Evolutionary conservation across 92 coral and sea anemone genomes (phyloP).

Genomic region (Phymanthus crucifer): DNA sequence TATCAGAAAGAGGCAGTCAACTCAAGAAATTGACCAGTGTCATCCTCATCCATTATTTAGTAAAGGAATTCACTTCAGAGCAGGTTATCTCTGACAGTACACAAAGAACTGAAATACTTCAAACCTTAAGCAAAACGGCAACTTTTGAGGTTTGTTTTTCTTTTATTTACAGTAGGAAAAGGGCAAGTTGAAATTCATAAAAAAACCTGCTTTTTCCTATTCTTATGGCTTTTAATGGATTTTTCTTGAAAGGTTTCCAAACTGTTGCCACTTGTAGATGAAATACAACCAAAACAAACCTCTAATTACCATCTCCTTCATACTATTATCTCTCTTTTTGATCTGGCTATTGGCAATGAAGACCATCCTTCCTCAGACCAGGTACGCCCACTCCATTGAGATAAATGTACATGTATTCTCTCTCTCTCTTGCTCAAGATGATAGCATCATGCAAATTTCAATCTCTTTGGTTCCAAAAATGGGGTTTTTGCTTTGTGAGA

Average conservation of each 20-base stretch:
- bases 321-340: slow-evolving; percentile 70
- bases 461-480: too few species aligned
- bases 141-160: slow-evolving; percentile 42
- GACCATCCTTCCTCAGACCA: slow-evolving; percentile 67
- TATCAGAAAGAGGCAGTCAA: slow-evolving; percentile 67
- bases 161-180: neutral
- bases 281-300: slow-evolving; percentile 45
- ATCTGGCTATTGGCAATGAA: slow-evolving; percentile 83
- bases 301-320: slow-evolving; percentile 75
- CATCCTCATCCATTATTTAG: slow-evolving; percentile 50
- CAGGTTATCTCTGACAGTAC: slow-evolving; percentile 19
- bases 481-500: too few species aligned
- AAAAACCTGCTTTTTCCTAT: neutral
- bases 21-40: slow-evolving; percentile 57
- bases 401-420: too few species aligned
- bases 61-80: slow-evolving; percentile 38
- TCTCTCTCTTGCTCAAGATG: too few species aligned
- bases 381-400: slow-evolving; percentile 38
- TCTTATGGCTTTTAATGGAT: neutral
- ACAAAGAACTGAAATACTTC: slow-evolving; percentile 15
- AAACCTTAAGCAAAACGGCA: slow-evolving; percentile 29
- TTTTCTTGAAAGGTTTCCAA: slow-evolving; percentile 37
- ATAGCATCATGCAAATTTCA: too few species aligned
- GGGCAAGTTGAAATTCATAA: neutral
- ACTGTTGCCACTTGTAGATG: slow-evolving; percentile 51